These are phyloP conservation scores for Euplexia lucipara DNA, from an alignment of 2,888 invertebrate genomes.

Conservation along the genomic window DNA sequence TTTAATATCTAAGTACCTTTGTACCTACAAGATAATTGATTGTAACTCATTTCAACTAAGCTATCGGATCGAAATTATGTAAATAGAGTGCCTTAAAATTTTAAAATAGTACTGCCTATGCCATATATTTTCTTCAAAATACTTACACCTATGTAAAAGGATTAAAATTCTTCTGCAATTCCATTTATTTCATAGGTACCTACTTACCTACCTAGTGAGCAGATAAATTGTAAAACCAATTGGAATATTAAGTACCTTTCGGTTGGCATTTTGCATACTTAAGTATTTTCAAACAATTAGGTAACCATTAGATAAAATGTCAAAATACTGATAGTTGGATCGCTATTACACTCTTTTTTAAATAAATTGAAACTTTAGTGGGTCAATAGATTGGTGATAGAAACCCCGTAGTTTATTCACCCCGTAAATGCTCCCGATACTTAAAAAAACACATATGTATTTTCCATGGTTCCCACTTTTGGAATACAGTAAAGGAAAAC, in stretches of 20 bases:
- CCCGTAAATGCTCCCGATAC: background rate
- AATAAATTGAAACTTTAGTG: constrained; percentile 16
- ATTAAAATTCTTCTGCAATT: background rate
- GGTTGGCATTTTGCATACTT: constrained; percentile 1
- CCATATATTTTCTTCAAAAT: too few species aligned
- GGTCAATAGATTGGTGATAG: constrained; percentile 8
- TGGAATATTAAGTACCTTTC: constrained; percentile 11
- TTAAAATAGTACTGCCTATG: too few species aligned
- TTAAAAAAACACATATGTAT: too few species aligned
- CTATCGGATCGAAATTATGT: background rate
- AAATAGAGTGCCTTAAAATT: too few species aligned
- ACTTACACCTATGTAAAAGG: background rate
- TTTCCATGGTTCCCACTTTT: too few species aligned
- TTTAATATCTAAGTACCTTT: background rate
- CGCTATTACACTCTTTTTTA: constrained; percentile 3
- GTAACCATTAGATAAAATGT: constrained; percentile 7
- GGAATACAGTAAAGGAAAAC: too few species aligned
- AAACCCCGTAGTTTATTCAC: constrained; percentile 23
- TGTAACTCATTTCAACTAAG: background rate
- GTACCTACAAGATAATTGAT: background rate
- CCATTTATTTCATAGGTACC: background rate
- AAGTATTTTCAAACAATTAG: constrained; percentile 14
- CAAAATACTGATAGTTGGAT: constrained; percentile 13
- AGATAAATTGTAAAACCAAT: constrained; percentile 26
- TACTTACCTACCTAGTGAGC: too few species aligned